A percentile compares a stretch with the other conserved stretches of the same genome.
Conservation (phyloP, 2,888 invertebrate genomes). For the Drosophila anomelani region DNA sequence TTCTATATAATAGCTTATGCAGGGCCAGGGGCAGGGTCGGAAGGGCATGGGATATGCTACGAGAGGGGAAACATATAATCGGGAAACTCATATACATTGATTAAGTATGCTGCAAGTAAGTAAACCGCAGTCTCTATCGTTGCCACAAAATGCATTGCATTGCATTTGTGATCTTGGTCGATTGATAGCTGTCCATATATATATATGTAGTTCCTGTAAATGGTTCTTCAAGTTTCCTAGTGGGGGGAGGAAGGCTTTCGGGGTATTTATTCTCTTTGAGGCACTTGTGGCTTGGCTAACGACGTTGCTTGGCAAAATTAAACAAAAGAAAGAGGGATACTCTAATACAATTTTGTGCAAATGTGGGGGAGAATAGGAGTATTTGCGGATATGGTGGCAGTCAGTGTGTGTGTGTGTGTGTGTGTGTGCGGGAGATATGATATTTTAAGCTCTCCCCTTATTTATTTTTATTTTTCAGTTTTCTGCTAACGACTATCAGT, state of each 20-base stretch:
- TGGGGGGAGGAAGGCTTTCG: not conserved
- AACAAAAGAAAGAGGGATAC: not conserved
- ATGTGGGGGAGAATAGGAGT: not conserved
- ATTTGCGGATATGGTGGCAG: not conserved
- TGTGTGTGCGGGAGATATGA: not conserved
- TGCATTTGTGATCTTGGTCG: conserved; percentile 34
- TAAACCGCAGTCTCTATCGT: conserved; percentile 30
- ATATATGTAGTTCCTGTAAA: conserved; percentile 9
- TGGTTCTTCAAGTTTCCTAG: conserved; percentile 2
- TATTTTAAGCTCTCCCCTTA: not conserved
- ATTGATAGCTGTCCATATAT: conserved; percentile 12
- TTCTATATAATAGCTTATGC: conserved; percentile 24
- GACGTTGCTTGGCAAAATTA: conserved; percentile 42
- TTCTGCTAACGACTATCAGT: conserved; percentile 45
- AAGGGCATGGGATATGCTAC: conserved; percentile 57
- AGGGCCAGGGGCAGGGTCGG: conserved; percentile 6
- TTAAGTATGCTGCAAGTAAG: conserved; percentile 10
- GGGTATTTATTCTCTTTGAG: conserved; percentile 43
- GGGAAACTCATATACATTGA: conserved; percentile 1
- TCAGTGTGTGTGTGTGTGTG: conserved; percentile 14
- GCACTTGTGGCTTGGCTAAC: conserved; percentile 69
- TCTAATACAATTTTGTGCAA: conserved; percentile 20
- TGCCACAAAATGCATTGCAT: conserved; percentile 39
- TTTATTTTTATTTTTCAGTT: not conserved
- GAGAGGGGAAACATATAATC: not conserved